These are phyloP conservation scores for Manacus vitellinus DNA, from an alignment of 2,113 vertebrate genomes.

Conservation along the genomic window DNA sequence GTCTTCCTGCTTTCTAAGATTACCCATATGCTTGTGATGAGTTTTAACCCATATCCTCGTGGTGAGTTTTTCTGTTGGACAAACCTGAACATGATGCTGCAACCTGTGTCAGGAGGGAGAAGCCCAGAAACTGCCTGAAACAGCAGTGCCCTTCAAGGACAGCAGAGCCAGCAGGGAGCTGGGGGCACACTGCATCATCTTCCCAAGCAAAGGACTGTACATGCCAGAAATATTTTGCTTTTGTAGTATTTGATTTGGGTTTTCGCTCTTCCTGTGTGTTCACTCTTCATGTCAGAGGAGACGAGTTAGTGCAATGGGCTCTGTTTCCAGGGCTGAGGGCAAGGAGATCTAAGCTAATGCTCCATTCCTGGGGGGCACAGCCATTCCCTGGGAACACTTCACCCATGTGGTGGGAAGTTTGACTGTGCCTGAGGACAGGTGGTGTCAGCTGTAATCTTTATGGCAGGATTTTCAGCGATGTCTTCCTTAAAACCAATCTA, in stretches of 20 bases:
- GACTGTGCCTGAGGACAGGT: background rate
- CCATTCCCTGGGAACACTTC: background rate
- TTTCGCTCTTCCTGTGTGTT: background rate
- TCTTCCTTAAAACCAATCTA: background rate
- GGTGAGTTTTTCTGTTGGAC: background rate
- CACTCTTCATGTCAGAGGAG: background rate
- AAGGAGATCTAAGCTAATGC: background rate
- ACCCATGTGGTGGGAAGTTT: background rate
- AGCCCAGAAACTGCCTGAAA: background rate
- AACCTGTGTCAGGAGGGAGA: background rate
- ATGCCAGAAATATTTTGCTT: background rate
- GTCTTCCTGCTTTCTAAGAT: background rate
- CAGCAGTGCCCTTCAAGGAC: background rate
- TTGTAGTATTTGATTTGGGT: background rate
- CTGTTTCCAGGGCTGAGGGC: background rate
- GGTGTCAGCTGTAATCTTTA: background rate
- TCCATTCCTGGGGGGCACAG: background rate
- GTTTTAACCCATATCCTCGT: background rate
- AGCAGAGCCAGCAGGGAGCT: background rate
- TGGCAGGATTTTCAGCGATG: background rate
- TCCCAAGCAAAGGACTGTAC: background rate
- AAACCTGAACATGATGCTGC: background rate
- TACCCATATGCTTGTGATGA: background rate
- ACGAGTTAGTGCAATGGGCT: background rate
- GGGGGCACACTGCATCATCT: background rate